Evolutionary conservation across 2,797 vertebrate species (phyloP), one percentile per base, ranked within the genome.

Genomic region (Podargus strigoides): DNA sequence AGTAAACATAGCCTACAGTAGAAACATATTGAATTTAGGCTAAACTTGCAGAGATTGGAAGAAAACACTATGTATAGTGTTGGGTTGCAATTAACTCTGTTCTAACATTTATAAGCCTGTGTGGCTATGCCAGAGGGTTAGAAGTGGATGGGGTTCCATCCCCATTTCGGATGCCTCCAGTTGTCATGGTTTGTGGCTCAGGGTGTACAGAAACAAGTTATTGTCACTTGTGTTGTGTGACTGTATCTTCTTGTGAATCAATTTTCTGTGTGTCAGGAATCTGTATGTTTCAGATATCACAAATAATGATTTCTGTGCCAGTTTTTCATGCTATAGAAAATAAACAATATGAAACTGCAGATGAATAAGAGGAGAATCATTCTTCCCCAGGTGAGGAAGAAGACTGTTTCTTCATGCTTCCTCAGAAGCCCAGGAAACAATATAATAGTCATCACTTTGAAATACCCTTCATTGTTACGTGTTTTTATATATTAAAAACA

Each of bases 1-100:
- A 95, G 96, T 97, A 98, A 98, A 97, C 96, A 96, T 83, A 97
- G 94, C 96, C 95, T 96, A 88, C 64, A 94, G 94, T 95, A 93
- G 96, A 86, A 98, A 96, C 93, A 96, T 95, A 97, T 75, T 97
- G 95, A 97, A 97, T 97, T 97, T 95, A 91, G 93, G 85, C 85
- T 97, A 94, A 97, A 94, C 87, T 91, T 94, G 85, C 52, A 90
- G 39, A 81, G 92, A 86, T 79, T 84, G 93, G 85, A 95, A 90
- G 52, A 36, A 81, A 94, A 75, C 69, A 34, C 62, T 59, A 18
- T 42, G 87, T 67, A 63, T 16, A 70, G 64, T 67, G 66, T 23
- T 77, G 55, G 56, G 79, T 79, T 87, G 75, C 83, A 96, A 72
- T 95, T 95, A 93, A 83, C 67, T 76, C 64, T 86, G n/a, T 78